A percentile compares a stretch with the other conserved stretches of the same genome.
phyloP scores from a whole-genome alignment of 2,888 invertebrate genomes.

The Macrophya alboannulata region DNA sequence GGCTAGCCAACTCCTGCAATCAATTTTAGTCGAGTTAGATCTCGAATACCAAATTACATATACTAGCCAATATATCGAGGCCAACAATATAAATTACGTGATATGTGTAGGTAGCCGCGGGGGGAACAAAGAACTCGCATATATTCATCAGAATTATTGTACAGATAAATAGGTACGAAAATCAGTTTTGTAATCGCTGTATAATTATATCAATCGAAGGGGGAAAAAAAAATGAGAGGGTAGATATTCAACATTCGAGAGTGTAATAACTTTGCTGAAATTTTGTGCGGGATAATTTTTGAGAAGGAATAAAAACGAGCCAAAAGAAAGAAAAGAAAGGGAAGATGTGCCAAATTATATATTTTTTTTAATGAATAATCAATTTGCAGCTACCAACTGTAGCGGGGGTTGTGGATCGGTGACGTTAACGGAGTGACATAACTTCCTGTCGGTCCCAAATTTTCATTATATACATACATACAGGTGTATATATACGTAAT shows the following conservation, averaged over 20 bases:
- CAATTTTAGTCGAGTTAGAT: constrained; percentile 36
- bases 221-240: too few species aligned
- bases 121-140: constrained; percentile 29
- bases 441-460: constrained; percentile 40
- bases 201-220: too few species aligned
- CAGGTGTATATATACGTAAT: background rate
- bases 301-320: background rate
- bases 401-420: background rate
- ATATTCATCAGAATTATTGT: background rate
- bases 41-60: constrained; percentile 38
- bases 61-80: constrained; percentile 36
- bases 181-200: background rate
- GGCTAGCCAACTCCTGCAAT: background rate
- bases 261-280: too few species aligned
- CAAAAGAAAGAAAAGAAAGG: background rate
- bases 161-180: background rate
- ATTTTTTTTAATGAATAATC: background rate
- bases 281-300: too few species aligned
- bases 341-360: background rate
- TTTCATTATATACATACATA: background rate
- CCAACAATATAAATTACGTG: constrained; percentile 10
- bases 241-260: too few species aligned
- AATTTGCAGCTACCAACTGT: background rate
- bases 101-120: background rate
- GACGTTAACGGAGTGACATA: constrained; percentile 40